Percentiles rank a stretch among this genome's conserved stretches.
phyloP scores from a whole-genome alignment of 2,888 invertebrate species.

The Gymnoscelis rufifasciata region DNA sequence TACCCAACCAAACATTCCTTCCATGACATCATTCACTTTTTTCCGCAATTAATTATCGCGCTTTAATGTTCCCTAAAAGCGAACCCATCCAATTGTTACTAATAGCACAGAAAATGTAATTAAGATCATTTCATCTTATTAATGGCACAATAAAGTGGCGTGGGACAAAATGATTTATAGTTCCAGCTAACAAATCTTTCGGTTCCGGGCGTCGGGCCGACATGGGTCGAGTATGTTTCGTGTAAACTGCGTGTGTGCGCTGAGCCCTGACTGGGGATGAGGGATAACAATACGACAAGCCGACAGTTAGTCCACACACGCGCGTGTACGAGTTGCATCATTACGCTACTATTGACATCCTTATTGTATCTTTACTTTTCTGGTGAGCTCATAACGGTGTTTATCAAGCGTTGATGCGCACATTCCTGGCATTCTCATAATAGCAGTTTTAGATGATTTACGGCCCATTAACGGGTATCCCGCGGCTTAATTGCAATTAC shows the following conservation, averaged over 20 bases:
- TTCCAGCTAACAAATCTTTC: constrained; percentile 17
- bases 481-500: too few species aligned
- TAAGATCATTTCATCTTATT: constrained; percentile 32
- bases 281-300: constrained; percentile 7
- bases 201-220: constrained; percentile 14
- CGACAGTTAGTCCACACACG: not conserved
- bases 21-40: not conserved
- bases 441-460: too few species aligned
- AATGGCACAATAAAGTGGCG: constrained; percentile 32
- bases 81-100: constrained; percentile 12
- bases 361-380: not conserved
- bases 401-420: not conserved
- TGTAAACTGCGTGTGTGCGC: constrained; percentile 2
- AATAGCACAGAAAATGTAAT: constrained; percentile 16
- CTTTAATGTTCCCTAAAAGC: not conserved
- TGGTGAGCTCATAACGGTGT: not conserved
- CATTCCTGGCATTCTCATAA: too few species aligned
- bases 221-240: constrained; percentile 1
- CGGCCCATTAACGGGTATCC: too few species aligned
- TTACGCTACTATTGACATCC: not conserved
- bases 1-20: not conserved
- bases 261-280: constrained; percentile 17
- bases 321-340: not conserved
- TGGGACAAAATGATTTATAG: constrained; percentile 32
- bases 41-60: not conserved